phyloP scores from a whole-genome alignment of 2,113 vertebrate genomes.

The Potamarius usumacintae region DNA sequence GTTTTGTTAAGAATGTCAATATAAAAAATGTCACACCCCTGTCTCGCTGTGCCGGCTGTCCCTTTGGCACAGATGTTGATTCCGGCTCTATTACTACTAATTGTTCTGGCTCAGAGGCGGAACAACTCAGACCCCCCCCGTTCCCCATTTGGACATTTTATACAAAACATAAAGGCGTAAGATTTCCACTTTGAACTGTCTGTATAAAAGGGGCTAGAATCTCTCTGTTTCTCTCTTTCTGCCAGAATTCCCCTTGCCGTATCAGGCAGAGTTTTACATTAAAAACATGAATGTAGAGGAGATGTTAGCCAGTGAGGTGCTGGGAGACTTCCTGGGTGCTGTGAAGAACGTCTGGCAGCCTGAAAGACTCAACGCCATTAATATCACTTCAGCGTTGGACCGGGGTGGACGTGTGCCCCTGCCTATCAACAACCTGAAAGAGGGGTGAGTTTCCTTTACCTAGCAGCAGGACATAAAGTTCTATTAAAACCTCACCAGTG shows the following conservation, averaged over 20 bases:
- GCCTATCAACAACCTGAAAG: slow-evolving; percentile 96
- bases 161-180: too few species aligned
- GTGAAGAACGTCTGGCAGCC: slow-evolving; percentile 99
- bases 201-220: too few species aligned
- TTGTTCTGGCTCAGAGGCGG: too few species aligned
- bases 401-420: slow-evolving; percentile 92
- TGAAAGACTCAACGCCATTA: slow-evolving; percentile 92
- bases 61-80: too few species aligned
- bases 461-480: background rate
- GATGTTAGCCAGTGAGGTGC: slow-evolving; percentile 95
- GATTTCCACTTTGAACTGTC: too few species aligned
- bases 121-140: too few species aligned
- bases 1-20: too few species aligned
- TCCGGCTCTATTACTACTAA: too few species aligned
- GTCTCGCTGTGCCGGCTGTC: too few species aligned
- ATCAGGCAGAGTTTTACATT: slow-evolving; percentile 97
- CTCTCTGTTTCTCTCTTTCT: slow-evolving; percentile 9
- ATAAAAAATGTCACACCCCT: too few species aligned
- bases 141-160: too few species aligned
- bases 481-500: background rate
- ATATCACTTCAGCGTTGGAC: slow-evolving; percentile 95
- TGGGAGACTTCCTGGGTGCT: slow-evolving; percentile 94
- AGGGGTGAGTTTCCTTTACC: slow-evolving; percentile 81
- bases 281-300: slow-evolving; percentile 99
- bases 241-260: slow-evolving; percentile 89